Conservation (phyloP, 2,113 vertebrate species). For the Helogale parvula region DNA sequence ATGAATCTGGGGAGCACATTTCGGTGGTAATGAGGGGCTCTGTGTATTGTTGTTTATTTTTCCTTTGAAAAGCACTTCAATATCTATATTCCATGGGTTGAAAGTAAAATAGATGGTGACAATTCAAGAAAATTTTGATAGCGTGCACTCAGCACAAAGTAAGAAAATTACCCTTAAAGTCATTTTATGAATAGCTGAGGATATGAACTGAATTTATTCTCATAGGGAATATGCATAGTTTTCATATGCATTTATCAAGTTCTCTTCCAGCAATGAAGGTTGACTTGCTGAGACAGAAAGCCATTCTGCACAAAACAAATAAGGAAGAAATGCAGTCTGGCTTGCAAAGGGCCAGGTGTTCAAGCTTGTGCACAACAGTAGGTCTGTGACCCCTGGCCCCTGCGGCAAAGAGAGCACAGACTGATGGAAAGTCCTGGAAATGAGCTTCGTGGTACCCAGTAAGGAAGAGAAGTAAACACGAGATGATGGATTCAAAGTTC, state of each 20-base stretch:
- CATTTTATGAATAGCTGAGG: not conserved
- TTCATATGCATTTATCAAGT: not conserved
- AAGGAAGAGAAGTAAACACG: not conserved
- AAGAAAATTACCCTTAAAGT: not conserved
- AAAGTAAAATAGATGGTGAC: not conserved
- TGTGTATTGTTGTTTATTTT: not conserved
- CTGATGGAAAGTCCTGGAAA: not conserved
- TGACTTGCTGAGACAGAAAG: not conserved
- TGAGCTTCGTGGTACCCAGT: too few species aligned
- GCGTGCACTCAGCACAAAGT: not conserved
- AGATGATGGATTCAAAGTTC: too few species aligned
- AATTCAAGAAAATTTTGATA: not conserved
- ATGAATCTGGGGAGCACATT: not conserved
- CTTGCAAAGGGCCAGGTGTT: not conserved
- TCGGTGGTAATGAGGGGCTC: not conserved
- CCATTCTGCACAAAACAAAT: not conserved
- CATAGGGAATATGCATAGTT: not conserved
- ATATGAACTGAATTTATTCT: not conserved
- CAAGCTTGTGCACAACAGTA: accelerated
- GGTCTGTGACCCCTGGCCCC: not conserved
- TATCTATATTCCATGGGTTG: not conserved
- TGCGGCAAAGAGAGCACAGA: not conserved
- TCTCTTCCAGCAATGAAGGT: not conserved
- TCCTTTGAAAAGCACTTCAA: not conserved
- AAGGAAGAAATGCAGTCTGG: not conserved